Evolutionary conservation across 2,113 vertebrate species (phyloP).

Genomic region (Vanacampus margaritifer): DNA sequence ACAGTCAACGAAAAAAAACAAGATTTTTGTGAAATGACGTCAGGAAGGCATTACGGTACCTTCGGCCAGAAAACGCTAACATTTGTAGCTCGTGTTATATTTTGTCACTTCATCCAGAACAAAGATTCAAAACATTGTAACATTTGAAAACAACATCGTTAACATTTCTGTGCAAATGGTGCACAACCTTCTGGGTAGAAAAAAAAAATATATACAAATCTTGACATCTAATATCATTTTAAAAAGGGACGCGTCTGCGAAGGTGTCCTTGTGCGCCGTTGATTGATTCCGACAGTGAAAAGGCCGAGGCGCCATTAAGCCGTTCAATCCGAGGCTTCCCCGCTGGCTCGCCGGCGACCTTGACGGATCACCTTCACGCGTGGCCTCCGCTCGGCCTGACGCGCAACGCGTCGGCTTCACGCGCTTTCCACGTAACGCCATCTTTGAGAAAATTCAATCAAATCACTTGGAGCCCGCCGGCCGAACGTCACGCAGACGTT

Average conservation of each 20-base stretch:
- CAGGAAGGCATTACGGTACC: too few species aligned
- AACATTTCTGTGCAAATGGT: background rate
- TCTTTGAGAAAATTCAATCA: too few species aligned
- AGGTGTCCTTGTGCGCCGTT: background rate
- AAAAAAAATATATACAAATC: background rate
- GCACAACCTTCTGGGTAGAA: background rate
- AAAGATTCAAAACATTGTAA: too few species aligned
- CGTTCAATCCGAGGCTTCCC: background rate
- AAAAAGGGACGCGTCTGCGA: background rate
- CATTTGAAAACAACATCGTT: too few species aligned
- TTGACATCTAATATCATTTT: background rate
- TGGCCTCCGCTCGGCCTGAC: background rate
- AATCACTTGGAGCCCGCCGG: background rate
- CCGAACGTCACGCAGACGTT: background rate
- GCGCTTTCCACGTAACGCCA: background rate
- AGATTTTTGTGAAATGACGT: too few species aligned
- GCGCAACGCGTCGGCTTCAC: background rate
- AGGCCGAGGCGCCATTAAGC: background rate
- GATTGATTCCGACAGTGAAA: background rate
- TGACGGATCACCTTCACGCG: background rate
- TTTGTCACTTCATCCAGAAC: too few species aligned
- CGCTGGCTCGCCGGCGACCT: background rate
- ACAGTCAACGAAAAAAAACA: too few species aligned
- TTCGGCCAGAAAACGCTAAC: too few species aligned
- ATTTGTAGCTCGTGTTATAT: too few species aligned